Percentiles rank a stretch among this genome's conserved stretches.
Conservation (phyloP, 1,140 invertebrate genomes). For the Argopecten irradians region DNA sequence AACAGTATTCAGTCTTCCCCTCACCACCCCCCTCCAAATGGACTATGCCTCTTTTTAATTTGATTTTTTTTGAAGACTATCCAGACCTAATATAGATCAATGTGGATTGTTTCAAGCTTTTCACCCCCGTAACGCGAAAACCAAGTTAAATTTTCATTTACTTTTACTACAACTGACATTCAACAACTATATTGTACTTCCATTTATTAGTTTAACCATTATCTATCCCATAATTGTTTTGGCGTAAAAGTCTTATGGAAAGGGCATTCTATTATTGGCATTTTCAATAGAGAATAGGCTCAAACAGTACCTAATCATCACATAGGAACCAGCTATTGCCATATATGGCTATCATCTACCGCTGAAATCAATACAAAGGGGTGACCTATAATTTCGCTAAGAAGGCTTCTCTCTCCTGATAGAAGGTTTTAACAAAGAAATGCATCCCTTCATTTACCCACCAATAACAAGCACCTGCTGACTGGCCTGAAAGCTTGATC, state of each 20-base stretch:
- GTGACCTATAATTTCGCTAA: background rate
- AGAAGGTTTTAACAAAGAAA: background rate
- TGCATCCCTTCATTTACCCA: constrained; percentile 6
- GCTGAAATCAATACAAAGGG: background rate
- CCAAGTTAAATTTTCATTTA: background rate
- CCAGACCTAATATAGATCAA: background rate
- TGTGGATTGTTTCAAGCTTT: background rate
- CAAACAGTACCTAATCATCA: background rate
- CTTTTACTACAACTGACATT: background rate
- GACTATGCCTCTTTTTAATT: too few relatives aligned
- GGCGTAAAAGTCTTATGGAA: background rate
- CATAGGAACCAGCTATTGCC: background rate
- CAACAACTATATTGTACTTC: background rate
- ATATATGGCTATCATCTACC: background rate
- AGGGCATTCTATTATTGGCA: constrained; percentile 15
- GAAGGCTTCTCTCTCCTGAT: background rate
- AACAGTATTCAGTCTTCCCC: too few relatives aligned
- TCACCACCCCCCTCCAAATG: background rate
- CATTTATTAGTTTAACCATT: background rate
- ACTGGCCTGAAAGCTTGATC: background rate
- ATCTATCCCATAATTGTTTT: background rate
- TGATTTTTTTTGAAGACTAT: too few relatives aligned
- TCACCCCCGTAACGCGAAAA: background rate
- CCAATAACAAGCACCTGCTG: background rate
- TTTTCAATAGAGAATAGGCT: background rate